A percentile compares a stretch with the other conserved stretches of the same genome.
These are phyloP conservation scores for Habroteleia sp. DNA, from an alignment of 2,888 invertebrate genomes.

Conservation along the genomic window DNA sequence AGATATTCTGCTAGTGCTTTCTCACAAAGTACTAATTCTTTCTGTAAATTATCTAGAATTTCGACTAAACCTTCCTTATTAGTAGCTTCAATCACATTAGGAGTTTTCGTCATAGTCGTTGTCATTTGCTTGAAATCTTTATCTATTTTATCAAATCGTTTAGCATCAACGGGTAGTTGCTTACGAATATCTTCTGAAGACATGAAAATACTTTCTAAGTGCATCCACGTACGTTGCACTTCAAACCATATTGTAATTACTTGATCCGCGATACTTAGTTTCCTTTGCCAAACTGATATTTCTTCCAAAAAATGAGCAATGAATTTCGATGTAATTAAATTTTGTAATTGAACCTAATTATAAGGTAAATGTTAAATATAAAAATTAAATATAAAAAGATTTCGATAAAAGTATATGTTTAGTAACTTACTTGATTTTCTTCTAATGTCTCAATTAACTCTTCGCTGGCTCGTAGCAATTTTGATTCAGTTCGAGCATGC, in stretches of 20 bases:
- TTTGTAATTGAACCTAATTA: slow-evolving; percentile 93
- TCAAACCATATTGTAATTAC: slow-evolving; percentile 96
- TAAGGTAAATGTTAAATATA: neutral
- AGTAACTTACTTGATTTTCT: slow-evolving; percentile 95
- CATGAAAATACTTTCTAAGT: slow-evolving; percentile 98
- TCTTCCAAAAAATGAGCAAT: slow-evolving; percentile 97
- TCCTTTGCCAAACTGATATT: slow-evolving; percentile 96
- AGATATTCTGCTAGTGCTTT: slow-evolving; percentile 98
- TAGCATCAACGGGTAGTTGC: slow-evolving; percentile 96
- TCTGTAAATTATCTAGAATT: slow-evolving; percentile 90
- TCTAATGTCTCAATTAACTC: slow-evolving; percentile 98
- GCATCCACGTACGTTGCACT: slow-evolving; percentile 98
- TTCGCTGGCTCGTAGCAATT: slow-evolving; percentile 93
- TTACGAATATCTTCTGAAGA: slow-evolving; percentile 98
- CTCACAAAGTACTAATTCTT: slow-evolving; percentile 94
- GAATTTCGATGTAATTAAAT: slow-evolving; percentile 97
- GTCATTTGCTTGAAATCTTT: slow-evolving; percentile 92
- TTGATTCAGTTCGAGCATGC: slow-evolving; percentile 93
- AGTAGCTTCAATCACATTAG: slow-evolving; percentile 95
- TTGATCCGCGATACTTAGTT: slow-evolving; percentile 95
- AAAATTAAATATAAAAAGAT: neutral
- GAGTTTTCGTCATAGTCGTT: slow-evolving; percentile 88
- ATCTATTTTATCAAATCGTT: slow-evolving; percentile 95
- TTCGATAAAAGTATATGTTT: too few relatives aligned
- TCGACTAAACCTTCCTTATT: slow-evolving; percentile 91